Evolutionary conservation across 1,140 invertebrate species (phyloP), one percentile per base, ranked within the genome.

Genomic region (Drosophila rhopaloa): DNA sequence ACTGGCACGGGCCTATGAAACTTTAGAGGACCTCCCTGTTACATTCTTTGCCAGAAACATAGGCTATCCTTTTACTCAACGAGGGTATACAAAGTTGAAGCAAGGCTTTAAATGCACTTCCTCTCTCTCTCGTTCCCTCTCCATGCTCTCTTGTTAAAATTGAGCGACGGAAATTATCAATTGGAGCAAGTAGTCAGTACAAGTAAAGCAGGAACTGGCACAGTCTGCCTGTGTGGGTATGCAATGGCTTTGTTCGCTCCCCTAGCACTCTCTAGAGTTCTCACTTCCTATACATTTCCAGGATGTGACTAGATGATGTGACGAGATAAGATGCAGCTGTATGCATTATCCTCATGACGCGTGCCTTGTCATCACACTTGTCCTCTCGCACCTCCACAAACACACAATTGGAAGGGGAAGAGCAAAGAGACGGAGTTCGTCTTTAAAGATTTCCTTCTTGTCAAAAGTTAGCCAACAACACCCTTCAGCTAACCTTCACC

Each of bases 101-200:
- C 77, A 83, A 63, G 84, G 83, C 84, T 88, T 89, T 88, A 62
- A 47, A 59, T 41, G 43, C 37, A 35, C 38, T 27, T n/a, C 19
- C 37, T 53, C 68, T 41, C 27, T 41, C 43, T 55, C 43, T 32
- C 8, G 24, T 32, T 44, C 35, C 19, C 43, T 29, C 58, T 43
- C 35, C 46, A 14, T 24, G 11, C 32, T 60, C 55, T 79, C 53
- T 77, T 81, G 44, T 70, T 81, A 80, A 67, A 86, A 79, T 86
- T 88, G 61, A 83, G 62, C 55, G 61, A 81, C 71, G 75, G 76
- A 91, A 83, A 88, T 83, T 80, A 83, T 88, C 83, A 88, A 88
- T 88, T 88, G 84, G 66, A 76, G 81, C 53, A 66, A 72, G 68
- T 50, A 75, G 63, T 44, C 47, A 6, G 62, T 6, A 54, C 53